A percentile compares a stretch with the other conserved stretches of the same genome.
Evolutionary conservation across 2,113 vertebrate species (phyloP).

Genomic region (Mus spicilegus): DNA sequence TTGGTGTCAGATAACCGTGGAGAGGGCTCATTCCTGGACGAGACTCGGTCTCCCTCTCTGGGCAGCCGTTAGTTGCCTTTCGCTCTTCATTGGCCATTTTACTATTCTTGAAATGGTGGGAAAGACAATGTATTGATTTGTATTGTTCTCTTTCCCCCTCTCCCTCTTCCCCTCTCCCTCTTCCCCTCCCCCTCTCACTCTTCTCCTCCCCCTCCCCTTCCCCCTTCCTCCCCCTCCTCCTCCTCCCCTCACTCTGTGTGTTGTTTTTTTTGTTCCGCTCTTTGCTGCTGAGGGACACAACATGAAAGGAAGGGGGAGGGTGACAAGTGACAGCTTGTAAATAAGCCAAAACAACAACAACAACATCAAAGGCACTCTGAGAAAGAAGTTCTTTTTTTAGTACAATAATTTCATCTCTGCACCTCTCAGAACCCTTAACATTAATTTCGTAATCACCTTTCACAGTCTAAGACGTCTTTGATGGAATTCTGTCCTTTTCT

Average conservation of each 20-base stretch:
- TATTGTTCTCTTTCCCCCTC: background rate
- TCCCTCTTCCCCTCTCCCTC: rapidly evolving
- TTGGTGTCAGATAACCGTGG: too few species aligned
- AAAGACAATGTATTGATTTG: background rate
- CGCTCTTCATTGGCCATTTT: background rate
- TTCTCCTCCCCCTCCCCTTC: rapidly evolving
- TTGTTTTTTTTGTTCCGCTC: background rate
- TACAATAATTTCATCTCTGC: background rate
- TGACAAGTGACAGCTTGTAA: background rate
- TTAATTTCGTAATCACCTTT: background rate
- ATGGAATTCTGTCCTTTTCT: background rate
- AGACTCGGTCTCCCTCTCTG: background rate
- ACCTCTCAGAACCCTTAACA: background rate
- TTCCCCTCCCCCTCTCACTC: rapidly evolving
- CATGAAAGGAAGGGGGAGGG: background rate
- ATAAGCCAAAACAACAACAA: constrained; percentile 18
- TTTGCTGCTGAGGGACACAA: background rate
- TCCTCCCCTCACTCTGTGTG: background rate
- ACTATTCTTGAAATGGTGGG: constrained; percentile 6
- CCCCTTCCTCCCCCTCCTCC: background rate
- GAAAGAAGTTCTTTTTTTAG: constrained; percentile 30
- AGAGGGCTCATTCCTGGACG: background rate
- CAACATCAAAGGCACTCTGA: constrained; percentile 7
- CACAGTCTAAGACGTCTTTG: background rate
- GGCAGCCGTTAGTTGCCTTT: background rate